These are phyloP conservation scores for Tholera decimalis DNA, from an alignment of 2,888 invertebrate genomes.

Conservation along the genomic window DNA sequence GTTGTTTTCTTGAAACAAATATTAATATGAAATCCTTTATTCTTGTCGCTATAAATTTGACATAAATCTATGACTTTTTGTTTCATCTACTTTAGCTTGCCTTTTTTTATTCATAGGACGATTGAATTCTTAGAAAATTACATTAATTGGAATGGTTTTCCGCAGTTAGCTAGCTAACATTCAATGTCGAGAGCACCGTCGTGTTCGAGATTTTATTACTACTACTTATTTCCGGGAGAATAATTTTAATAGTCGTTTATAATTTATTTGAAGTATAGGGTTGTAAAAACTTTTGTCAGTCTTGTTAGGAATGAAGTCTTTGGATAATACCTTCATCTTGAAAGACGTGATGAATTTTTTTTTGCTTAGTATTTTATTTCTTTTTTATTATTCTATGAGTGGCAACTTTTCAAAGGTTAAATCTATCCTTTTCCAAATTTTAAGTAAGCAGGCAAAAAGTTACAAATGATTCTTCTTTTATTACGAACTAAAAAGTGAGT, in stretches of 20 bases:
- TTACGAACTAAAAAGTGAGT: background rate
- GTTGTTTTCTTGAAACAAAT: constrained; percentile 34
- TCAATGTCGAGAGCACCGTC: constrained; percentile 9
- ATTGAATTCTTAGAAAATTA: constrained; percentile 21
- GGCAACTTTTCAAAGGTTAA: background rate
- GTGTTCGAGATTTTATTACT: constrained; percentile 13
- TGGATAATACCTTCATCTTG: background rate
- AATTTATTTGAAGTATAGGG: constrained; percentile 7
- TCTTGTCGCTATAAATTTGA: constrained; percentile 4
- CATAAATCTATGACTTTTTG: constrained; percentile 5
- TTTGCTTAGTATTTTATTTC: background rate
- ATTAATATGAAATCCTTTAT: constrained; percentile 23
- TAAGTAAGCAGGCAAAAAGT: background rate
- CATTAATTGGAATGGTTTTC: constrained; percentile 22
- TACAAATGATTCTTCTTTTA: background rate
- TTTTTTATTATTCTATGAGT: background rate
- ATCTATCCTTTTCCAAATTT: background rate
- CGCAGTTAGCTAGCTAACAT: background rate
- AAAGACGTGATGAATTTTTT: background rate
- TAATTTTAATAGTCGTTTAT: background rate
- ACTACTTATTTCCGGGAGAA: constrained; percentile 1
- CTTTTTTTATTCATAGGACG: background rate
- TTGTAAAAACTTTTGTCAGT: background rate
- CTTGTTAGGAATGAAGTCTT: background rate
- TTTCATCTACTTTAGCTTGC: background rate